Evolutionary conservation across 2,888 invertebrate species (phyloP), one percentile per base, ranked within the genome.

Genomic region (Hoplodrina ambigua): DNA sequence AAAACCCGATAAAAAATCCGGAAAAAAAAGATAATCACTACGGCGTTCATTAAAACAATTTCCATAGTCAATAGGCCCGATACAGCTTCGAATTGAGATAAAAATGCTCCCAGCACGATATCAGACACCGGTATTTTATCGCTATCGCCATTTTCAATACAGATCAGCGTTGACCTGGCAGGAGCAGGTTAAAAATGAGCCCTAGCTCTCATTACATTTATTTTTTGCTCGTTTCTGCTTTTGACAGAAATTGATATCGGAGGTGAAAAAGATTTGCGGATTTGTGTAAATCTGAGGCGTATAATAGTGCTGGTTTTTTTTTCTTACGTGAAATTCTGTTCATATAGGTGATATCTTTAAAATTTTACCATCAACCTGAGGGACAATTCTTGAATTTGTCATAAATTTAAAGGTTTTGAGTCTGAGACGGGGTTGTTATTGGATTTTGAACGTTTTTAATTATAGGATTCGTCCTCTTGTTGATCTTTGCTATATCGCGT

Each of bases 151-250:
- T 75, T 78, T 75, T 69, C 67, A 71, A 83, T 82, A 75, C 37
- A 57, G 66, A 78, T 72, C 75, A 60, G 63, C 63, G 58, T 63
- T 83, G 72, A 81, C 79, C 80, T 70, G 63, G 73, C 55, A 56
- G 56, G 55, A 62, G 56, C 75, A 78, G 72, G 69, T 66, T 75
- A 78, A 74, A 74, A 81, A 85, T 81, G 71, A 70, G 56, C 25
- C 66, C 69, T 69, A 76, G 63, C 37, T 73, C 74, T 75, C 81
- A 76, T 83, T 81, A 85, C 64, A 72, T 81, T 82, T 66, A 64
- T 64, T 78, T 83, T 78, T 84, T 75, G 55, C 65, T 55, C 25
- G 20, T 55, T 33, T 57, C 73, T 78, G 70, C 68, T 60, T 71
- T 59, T 69, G 74, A 73, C 72, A 78, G 70, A 69, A 73, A 84